These are phyloP conservation scores for Drosophila pallidifrons DNA, from an alignment of 1,140 invertebrate genomes.

Conservation along the genomic window DNA sequence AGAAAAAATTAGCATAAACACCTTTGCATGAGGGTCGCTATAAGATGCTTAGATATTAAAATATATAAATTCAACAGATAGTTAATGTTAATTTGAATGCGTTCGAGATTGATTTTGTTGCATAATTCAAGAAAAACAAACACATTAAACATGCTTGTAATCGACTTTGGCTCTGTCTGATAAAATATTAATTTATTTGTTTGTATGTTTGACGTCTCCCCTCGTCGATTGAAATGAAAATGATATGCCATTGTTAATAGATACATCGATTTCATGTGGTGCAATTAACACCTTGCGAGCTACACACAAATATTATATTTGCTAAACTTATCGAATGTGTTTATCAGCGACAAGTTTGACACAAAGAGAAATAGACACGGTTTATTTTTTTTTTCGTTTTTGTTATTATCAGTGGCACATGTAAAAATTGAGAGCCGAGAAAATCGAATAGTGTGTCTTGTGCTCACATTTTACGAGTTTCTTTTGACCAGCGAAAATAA, in stretches of 20 bases:
- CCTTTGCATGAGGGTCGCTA: not conserved
- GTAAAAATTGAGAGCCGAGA: conserved; percentile 27
- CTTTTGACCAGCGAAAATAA: not conserved
- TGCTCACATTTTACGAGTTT: conserved; percentile 4
- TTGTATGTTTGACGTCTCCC: not conserved
- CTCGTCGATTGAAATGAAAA: not conserved
- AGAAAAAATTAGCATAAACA: not conserved
- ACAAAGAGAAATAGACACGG: conserved; percentile 20
- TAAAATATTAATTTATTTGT: conserved; percentile 29
- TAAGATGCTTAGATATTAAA: no score
- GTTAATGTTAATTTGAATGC: not conserved
- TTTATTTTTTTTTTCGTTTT: conserved; percentile 8
- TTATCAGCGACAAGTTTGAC: conserved; percentile 74
- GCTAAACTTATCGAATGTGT: conserved; percentile 68
- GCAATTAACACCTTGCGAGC: conserved; percentile 73
- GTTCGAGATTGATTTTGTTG: not conserved
- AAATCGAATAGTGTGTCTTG: conserved; percentile 14
- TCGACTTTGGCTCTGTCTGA: conserved; percentile 14
- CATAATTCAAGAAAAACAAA: no score
- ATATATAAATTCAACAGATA: not conserved
- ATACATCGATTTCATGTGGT: conserved; percentile 56
- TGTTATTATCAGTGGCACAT: not conserved
- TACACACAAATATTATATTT: conserved; percentile 79
- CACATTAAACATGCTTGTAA: not conserved
- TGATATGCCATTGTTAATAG: conserved; percentile 61